Evolutionary conservation across 2,888 invertebrate species (phyloP).

Genomic region (Sminthurinus aureus): DNA sequence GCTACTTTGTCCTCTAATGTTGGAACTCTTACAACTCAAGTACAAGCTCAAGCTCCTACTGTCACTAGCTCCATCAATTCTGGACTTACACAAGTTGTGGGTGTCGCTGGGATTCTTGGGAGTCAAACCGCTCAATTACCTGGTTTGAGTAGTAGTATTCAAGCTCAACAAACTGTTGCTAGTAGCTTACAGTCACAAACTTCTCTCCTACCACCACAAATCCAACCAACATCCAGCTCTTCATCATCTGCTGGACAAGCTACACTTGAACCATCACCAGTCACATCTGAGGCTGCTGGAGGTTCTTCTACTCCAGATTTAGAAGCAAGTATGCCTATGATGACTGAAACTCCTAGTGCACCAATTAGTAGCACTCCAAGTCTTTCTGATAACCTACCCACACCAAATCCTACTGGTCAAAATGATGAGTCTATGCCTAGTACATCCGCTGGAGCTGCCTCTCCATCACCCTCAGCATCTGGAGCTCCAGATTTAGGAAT

Average conservation of each 20-base stretch:
- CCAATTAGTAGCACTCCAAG: conserved; percentile 13
- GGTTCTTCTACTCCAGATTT: conserved; percentile 10
- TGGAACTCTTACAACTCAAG: not conserved
- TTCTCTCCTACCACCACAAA: conserved; percentile 16
- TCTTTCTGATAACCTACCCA: conserved; percentile 25
- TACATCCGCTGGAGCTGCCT: not conserved
- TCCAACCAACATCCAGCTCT: conserved; percentile 27
- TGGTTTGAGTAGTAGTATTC: conserved; percentile 16
- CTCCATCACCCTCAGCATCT: not conserved
- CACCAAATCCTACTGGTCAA: conserved; percentile 21
- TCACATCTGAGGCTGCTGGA: conserved; percentile 12
- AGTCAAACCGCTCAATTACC: conserved; percentile 30
- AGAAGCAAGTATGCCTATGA: conserved; percentile 37
- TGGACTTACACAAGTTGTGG: conserved; percentile 20
- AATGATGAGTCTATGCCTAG: conserved; percentile 24
- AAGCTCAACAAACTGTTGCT: conserved; percentile 11
- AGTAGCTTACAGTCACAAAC: conserved; percentile 32
- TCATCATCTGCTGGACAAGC: not conserved
- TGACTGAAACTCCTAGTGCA: conserved; percentile 6
- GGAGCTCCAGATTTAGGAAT: conserved; percentile 20
- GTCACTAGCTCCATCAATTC: not conserved
- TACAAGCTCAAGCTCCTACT: conserved; percentile 9
- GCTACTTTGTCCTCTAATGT: conserved; percentile 3
- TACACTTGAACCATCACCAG: conserved; percentile 40
- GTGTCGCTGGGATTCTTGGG: too few relatives aligned